Base-by-base conservation (phyloP, 2,113 vertebrate species). In the Desmodus rotundus region DNA sequence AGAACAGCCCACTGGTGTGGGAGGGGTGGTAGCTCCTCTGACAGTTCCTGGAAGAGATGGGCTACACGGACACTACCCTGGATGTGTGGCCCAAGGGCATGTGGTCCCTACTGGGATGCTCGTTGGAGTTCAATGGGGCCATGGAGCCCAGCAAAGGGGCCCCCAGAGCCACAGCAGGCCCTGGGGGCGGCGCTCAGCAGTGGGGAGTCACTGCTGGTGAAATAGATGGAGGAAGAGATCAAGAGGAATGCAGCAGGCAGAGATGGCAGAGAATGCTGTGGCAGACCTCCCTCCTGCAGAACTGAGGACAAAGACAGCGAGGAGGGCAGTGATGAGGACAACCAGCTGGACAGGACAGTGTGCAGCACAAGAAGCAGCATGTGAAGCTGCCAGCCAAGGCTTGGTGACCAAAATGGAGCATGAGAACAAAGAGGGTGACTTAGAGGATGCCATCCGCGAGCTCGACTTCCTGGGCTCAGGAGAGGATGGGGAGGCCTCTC, bases 11-110 rank as follows among this genome's bases (percentile, higher is more conserved):
- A 38, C 98, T 99, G 98, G 99, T 99, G 41, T 99, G 99, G 85
- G 99, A 99, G 95, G 99, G 99, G 16, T 98, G 99, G 67, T 99
- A 99, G 96, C 98, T 99, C 92, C 98, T 99, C 97, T 99, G 99
- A 97, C 99, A 99, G 99, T 99, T 99, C 97, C 98, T 99, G 43
- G 99, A 99, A 83, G 99, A 99, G 95, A 99, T 99, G 92, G 99
- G 99, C 80, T 99, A 99, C 96, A 99, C 99, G 1, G 99, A 99
- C 98, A 99, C 99, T 41, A 99, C 99, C 96, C 96, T 99, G 91
- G 99, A 99, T 93, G 99, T 99, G 99, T 98, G 99, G 3, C 99
- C 99, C 4, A 99, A 99, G 87, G 98, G 99, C 0, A 99, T 99
- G 31, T 98, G 99, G 38, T 99, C 99, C 8, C 97, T 99, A 38